A percentile compares a stretch with the other conserved stretches of the same genome.
phyloP scores from a whole-genome alignment of 1,140 invertebrate genomes.

The Diabrotica virgifera region DNA sequence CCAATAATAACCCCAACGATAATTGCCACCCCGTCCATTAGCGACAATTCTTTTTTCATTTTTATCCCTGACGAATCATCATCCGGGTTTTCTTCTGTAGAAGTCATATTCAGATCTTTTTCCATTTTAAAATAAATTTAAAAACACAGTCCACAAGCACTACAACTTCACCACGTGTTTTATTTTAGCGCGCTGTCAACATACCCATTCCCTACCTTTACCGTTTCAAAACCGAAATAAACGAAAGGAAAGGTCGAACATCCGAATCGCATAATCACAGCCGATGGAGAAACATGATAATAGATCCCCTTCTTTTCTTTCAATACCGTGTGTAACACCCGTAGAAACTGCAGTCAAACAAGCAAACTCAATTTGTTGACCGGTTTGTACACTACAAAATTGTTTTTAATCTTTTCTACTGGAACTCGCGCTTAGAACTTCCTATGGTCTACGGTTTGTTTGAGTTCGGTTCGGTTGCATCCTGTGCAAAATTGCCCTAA shows the following conservation, averaged over 20 bases:
- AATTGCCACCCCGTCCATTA: slow-evolving; percentile 88
- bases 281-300: too few species aligned
- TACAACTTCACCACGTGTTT: slow-evolving; percentile 9
- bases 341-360: too few species aligned
- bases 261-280: too few species aligned
- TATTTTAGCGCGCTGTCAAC: not conserved
- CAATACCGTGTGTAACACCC: too few species aligned
- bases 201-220: not conserved
- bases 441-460: too few species aligned
- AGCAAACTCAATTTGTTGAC: too few species aligned
- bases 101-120: not conserved
- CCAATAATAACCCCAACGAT: slow-evolving; percentile 93
- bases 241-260: not conserved
- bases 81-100: not conserved
- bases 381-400: too few species aligned
- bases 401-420: too few species aligned
- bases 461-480: slow-evolving; percentile 14
- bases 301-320: too few species aligned
- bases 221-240: not conserved
- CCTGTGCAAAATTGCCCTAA: slow-evolving; percentile 16
- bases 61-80: slow-evolving; percentile 49
- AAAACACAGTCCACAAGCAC: not conserved
- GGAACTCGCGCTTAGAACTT: too few species aligned
- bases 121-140: not conserved
- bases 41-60: slow-evolving; percentile 82